phyloP scores from a whole-genome alignment of 2,113 vertebrate species.

The Hyla sarda region DNA sequence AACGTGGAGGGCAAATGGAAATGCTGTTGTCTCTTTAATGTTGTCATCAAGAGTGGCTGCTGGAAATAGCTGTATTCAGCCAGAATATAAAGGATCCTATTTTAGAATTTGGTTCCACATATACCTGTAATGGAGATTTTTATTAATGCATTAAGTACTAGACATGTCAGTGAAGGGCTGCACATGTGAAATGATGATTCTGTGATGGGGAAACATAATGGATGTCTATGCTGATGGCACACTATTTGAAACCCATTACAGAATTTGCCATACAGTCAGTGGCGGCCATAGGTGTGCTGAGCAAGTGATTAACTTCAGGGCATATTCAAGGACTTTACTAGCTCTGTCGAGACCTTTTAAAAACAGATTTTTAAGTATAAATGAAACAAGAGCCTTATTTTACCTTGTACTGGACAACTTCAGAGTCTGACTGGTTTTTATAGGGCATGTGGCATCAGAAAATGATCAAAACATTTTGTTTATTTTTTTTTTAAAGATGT shows the following conservation, averaged over 20 bases:
- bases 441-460: too few species aligned
- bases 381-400: not conserved
- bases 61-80: slow-evolving; percentile 9
- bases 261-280: not conserved
- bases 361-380: not conserved
- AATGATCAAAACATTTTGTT: too few species aligned
- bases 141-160: slow-evolving; percentile 22
- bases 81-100: slow-evolving; percentile 4
- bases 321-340: not conserved
- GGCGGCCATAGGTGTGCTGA: not conserved
- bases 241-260: slow-evolving; percentile 22
- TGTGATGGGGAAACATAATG: not conserved
- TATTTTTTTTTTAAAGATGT: too few species aligned
- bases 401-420: not conserved
- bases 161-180: not conserved
- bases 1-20: not conserved
- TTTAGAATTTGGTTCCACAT: not conserved
- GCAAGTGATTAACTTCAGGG: not conserved
- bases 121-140: not conserved
- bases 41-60: not conserved
- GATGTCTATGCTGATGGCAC: not conserved
- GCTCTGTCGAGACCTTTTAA: not conserved
- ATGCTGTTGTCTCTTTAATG: not conserved
- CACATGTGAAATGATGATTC: slow-evolving; percentile 18
- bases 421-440: not conserved